Base-by-base conservation (phyloP, 2,888 invertebrate species). In the Zaprionus bogoriensis region DNA sequence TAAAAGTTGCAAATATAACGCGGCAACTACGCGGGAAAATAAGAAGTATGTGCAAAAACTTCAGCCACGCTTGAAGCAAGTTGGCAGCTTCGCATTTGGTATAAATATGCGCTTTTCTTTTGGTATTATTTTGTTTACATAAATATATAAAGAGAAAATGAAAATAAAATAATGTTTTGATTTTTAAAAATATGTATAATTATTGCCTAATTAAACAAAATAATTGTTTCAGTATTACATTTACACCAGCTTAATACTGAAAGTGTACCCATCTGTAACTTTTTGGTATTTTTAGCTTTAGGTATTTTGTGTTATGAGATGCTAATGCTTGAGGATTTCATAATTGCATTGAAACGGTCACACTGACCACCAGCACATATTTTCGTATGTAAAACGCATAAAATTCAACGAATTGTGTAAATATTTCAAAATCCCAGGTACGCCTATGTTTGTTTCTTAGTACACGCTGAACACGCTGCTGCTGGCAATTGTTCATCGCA, bases 381-480 rank as follows among this genome's bases (percentile, higher is more conserved):
- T 72, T 77, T 77, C 68, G 62, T 67, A 74, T 58, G 64, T 82
- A 79, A 80, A 80, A 80, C 80, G 80, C 80, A 80, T 77, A 74
- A 80, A 75, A 75, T 67, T 48, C 60, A 51, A 50, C 51, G 42
- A 60, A 53, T 55, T 74, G 74, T 70, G 67, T 70, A 74, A 67
- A 73, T 60, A 63, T 42, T 52, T 44, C 10, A 63, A 23, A 44
- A 65, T 23, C 48, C 54, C 38, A 60, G 41, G 22, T 61, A 48
- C 14, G 47, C 27, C 36, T 38, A 65, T 68, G 72, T 65, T 57
- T 68, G 27, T 51, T 60, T 65, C 57, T 57, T 73, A 73, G 57
- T 68, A 38, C n/a, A 41, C 27, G 17, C 47, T 30, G 23, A 22
- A 39, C 22, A 12, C 48, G 54, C 58, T 51, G 55, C 61, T 59